Percentiles rank a stretch among this genome's conserved stretches.
Evolutionary conservation across 2,888 invertebrate genomes (phyloP).

Genomic region (Diplazon laetatorius): DNA sequence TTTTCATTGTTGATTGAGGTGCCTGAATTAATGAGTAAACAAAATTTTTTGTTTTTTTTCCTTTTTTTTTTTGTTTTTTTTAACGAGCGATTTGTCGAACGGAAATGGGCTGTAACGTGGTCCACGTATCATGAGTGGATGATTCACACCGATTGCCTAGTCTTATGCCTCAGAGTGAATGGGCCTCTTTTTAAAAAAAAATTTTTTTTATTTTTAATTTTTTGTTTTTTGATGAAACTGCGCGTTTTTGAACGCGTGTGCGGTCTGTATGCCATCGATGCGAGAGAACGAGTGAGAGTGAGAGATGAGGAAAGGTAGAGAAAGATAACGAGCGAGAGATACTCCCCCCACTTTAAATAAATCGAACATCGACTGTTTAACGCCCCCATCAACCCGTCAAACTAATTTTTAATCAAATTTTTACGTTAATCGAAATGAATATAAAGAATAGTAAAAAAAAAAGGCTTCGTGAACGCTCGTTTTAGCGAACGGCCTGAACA

Average conservation of each 20-base stretch:
- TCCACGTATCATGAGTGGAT: background rate
- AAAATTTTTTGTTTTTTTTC: constrained; percentile 23
- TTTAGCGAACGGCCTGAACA: constrained; percentile 49
- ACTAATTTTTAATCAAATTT: constrained; percentile 48
- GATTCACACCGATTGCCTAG: constrained; percentile 46
- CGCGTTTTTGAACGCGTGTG: constrained; percentile 16
- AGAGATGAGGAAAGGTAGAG: constrained; percentile 2
- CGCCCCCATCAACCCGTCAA: background rate
- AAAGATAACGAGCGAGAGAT: background rate
- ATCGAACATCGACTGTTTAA: background rate
- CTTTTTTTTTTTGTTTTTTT: constrained; percentile 25
- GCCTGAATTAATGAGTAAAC: constrained; percentile 33
- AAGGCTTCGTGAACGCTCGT: constrained; percentile 41
- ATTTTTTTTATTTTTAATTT: no score
- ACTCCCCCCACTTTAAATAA: background rate
- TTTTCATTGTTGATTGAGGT: constrained; percentile 46
- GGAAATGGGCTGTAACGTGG: constrained; percentile 30
- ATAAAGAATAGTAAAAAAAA: constrained; percentile 44
- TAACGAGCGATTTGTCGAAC: constrained; percentile 20
- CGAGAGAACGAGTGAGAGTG: background rate
- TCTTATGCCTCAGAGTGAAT: constrained; percentile 51
- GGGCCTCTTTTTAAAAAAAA: no score
- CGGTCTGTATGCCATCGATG: constrained; percentile 42
- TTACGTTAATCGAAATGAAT: constrained; percentile 37
- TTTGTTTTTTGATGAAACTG: constrained; percentile 37